phyloP scores from a whole-genome alignment of 2,113 vertebrate genomes.

The Nymphicus hollandicus region DNA sequence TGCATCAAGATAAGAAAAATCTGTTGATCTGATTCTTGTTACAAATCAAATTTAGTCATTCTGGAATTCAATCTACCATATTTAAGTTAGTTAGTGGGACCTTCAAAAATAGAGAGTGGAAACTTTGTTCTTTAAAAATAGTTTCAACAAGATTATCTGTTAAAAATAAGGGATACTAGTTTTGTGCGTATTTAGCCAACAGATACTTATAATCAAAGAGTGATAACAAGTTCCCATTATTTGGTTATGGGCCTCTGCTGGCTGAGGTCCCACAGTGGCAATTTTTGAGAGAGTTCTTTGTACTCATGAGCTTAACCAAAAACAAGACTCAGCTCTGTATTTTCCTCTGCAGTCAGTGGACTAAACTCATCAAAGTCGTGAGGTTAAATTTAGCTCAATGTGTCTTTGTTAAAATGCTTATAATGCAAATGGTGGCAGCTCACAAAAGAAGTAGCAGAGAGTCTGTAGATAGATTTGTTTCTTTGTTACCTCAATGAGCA shows the following conservation, averaged over 20 bases:
- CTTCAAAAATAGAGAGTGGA: neutral
- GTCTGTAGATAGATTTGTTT: neutral
- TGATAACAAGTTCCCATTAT: conserved; percentile 45
- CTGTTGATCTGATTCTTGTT: conserved; percentile 28
- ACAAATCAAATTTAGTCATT: conserved; percentile 1
- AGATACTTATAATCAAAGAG: conserved; percentile 27
- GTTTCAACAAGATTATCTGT: neutral
- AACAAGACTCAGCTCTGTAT: conserved; percentile 49
- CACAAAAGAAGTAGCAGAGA: neutral
- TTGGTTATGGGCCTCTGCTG: conserved; percentile 22
- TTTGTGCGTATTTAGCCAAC: conserved; percentile 2
- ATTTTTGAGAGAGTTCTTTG: conserved; percentile 45
- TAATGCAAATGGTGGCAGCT: neutral
- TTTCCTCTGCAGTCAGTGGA: neutral
- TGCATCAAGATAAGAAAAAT: conserved; percentile 37
- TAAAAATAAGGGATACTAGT: neutral
- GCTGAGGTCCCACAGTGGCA: conserved; percentile 6
- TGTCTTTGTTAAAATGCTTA: conserved; percentile 24
- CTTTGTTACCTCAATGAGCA: neutral
- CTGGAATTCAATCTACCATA: neutral
- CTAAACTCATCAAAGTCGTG: neutral
- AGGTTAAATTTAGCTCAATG: conserved; percentile 49
- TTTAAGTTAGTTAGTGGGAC: neutral
- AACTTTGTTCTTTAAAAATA: conserved; percentile 17
- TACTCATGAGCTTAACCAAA: neutral